phyloP scores from a whole-genome alignment of 2,797 vertebrate species.

The Phalanger gymnotis region DNA sequence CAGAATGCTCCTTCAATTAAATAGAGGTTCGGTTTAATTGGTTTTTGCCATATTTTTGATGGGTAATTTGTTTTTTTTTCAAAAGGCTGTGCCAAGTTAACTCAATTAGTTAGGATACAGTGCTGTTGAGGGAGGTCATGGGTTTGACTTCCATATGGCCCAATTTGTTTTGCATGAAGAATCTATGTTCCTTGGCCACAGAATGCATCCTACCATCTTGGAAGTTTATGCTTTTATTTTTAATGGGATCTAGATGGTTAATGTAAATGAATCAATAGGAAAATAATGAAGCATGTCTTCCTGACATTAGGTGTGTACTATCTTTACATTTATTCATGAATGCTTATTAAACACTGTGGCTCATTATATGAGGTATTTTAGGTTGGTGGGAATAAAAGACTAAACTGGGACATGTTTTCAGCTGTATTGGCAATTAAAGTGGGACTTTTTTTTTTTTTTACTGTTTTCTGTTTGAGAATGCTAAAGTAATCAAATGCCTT shows the following conservation, averaged over 20 bases:
- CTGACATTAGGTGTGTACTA: neutral
- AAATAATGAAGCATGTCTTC: neutral
- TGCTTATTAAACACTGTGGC: neutral
- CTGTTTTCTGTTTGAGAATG: too few relatives aligned
- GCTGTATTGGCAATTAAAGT: too few relatives aligned
- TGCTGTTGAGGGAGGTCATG: neutral
- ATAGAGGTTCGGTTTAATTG: neutral
- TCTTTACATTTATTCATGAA: neutral
- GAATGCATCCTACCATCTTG: neutral
- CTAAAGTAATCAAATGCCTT: too few relatives aligned
- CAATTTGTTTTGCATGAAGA: neutral
- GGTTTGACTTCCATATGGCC: neutral
- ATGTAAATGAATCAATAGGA: neutral
- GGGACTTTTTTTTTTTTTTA: too few relatives aligned
- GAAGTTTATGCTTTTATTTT: neutral
- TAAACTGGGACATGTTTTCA: neutral
- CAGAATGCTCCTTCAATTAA: neutral
- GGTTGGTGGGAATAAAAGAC: neutral
- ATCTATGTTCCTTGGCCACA: neutral
- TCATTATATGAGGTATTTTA: neutral
- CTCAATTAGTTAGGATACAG: neutral
- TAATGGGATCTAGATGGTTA: neutral
- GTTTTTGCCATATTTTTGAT: neutral
- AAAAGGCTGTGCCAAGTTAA: neutral
- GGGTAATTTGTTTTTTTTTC: neutral